phyloP scores from a whole-genome alignment of 1,140 invertebrate genomes.

The Megathymus violae region DNA sequence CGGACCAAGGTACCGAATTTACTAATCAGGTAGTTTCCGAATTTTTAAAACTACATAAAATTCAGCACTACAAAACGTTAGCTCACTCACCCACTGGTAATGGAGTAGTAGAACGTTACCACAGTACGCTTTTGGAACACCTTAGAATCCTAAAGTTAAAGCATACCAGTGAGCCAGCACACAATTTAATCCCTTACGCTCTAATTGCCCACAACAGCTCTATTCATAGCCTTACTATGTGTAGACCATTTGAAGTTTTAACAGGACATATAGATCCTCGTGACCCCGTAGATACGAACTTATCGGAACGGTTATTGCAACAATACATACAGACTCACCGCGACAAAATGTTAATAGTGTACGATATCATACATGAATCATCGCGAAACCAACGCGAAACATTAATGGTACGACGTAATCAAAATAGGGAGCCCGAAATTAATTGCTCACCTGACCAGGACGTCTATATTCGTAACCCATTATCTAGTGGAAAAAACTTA shows the following conservation, averaged over 20 bases:
- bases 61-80: slow-evolving; percentile 8
- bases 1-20: slow-evolving; percentile 5
- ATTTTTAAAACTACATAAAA: slow-evolving; percentile 7
- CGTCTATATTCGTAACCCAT: slow-evolving; percentile 15
- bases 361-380: slow-evolving; percentile 5
- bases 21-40: slow-evolving; percentile 4
- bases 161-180: slow-evolving; percentile 23
- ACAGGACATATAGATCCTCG: slow-evolving; percentile 34
- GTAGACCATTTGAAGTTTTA: slow-evolving; percentile 37
- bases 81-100: slow-evolving; percentile 37
- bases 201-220: slow-evolving; percentile 42
- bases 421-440: slow-evolving; percentile 4
- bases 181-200: slow-evolving; percentile 38
- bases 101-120: slow-evolving; percentile 38
- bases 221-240: slow-evolving; percentile 33
- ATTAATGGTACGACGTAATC: not conserved
- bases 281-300: slow-evolving; percentile 1
- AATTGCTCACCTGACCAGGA: slow-evolving; percentile 7
- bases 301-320: not conserved
- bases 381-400: not conserved
- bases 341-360: not conserved
- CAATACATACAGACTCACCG: slow-evolving; percentile 6
- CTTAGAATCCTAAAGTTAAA: slow-evolving; percentile 40
- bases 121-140: slow-evolving; percentile 40
- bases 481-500: slow-evolving; percentile 20